phyloP scores from a whole-genome alignment of 2,888 invertebrate genomes.

The Agonopterix subpropinquella region DNA sequence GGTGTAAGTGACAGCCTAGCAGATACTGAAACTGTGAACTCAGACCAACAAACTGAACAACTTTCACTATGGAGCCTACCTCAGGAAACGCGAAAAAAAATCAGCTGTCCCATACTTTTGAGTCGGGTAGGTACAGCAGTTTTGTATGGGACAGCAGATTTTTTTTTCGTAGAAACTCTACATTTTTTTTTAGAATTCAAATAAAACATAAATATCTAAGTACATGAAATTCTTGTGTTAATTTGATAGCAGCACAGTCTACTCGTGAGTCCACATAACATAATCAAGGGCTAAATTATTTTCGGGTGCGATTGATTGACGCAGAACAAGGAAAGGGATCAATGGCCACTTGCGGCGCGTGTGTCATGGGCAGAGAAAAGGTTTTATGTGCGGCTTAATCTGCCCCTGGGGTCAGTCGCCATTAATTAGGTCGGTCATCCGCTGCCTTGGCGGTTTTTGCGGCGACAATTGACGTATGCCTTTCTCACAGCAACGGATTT shows the following conservation, averaged over 20 bases:
- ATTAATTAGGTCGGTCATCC: conserved; percentile 36
- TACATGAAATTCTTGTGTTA: not conserved
- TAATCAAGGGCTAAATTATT: not conserved
- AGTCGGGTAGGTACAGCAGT: too few relatives aligned
- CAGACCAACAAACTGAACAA: too few relatives aligned
- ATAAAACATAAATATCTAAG: too few relatives aligned
- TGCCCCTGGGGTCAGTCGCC: conserved; percentile 31
- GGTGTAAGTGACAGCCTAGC: too few relatives aligned
- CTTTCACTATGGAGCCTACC: too few relatives aligned
- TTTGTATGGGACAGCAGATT: too few relatives aligned
- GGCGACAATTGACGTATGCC: conserved; percentile 33
- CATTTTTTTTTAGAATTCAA: too few relatives aligned
- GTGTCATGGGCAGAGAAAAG: conserved; percentile 53
- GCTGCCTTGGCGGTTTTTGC: conserved; percentile 32
- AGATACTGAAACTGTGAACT: too few relatives aligned
- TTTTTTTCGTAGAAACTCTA: too few relatives aligned
- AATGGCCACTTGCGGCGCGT: conserved; percentile 31
- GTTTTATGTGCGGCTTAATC: conserved; percentile 65
- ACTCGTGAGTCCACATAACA: not conserved
- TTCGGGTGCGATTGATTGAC: conserved; percentile 4
- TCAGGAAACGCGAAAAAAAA: too few relatives aligned
- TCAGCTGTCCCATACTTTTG: too few relatives aligned
- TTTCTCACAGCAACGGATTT: conserved; percentile 14
- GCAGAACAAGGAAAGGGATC: conserved; percentile 23
- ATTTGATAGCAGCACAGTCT: not conserved